A percentile compares a stretch with the other conserved stretches of the same genome.
Evolutionary conservation across 2,888 invertebrate species (phyloP).

Genomic region (Latrodectus hesperus): DNA sequence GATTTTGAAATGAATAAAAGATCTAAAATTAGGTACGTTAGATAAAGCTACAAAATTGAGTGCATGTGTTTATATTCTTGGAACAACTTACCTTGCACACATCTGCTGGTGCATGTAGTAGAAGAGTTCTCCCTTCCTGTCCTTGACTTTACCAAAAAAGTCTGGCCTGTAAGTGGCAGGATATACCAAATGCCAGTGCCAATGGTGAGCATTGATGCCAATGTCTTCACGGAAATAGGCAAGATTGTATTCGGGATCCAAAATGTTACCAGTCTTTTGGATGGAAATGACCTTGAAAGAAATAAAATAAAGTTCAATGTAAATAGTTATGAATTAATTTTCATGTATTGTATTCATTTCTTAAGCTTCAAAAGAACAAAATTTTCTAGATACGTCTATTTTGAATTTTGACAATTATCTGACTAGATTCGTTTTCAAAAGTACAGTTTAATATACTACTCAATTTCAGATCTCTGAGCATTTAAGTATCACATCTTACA

Average conservation of each 20-base stretch:
- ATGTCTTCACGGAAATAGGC: constrained; percentile 85
- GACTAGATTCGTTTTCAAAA: too few relatives aligned
- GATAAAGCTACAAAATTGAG: too few relatives aligned
- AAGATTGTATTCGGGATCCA: constrained; percentile 84
- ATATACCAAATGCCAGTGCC: constrained; percentile 79
- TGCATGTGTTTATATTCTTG: too few relatives aligned
- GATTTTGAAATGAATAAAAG: too few relatives aligned
- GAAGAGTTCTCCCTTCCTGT: constrained; percentile 81
- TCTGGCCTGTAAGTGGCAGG: constrained; percentile 81
- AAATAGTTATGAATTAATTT: neutral
- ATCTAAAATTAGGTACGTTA: too few relatives aligned
- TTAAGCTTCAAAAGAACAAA: neutral
- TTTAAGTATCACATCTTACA: too few relatives aligned
- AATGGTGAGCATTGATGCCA: constrained; percentile 81
- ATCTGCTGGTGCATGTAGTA: constrained; percentile 80
- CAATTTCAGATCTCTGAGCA: too few relatives aligned
- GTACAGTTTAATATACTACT: too few relatives aligned
- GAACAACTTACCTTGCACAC: constrained; percentile 72
- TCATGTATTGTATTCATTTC: neutral
- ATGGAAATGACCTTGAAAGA: constrained; percentile 51
- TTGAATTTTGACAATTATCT: neutral
- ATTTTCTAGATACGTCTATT: neutral
- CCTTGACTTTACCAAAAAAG: constrained; percentile 77
- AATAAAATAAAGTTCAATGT: neutral
- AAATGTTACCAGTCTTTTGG: constrained; percentile 82